Evolutionary conservation across 1,140 invertebrate genomes (phyloP).

Genomic region (Sogatella furcifera): DNA sequence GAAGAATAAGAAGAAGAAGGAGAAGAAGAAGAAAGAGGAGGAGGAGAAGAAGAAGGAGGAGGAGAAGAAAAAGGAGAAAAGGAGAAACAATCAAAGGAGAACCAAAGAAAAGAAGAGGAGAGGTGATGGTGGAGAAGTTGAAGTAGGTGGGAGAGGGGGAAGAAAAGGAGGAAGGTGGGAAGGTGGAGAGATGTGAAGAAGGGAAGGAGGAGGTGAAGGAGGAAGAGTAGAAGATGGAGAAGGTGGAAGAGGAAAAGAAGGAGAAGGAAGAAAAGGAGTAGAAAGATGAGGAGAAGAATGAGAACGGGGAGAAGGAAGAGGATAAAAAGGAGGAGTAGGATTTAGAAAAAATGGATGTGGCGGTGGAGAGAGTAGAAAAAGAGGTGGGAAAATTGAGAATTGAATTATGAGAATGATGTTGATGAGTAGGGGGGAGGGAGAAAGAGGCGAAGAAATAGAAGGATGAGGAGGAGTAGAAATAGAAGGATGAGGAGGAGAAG

Average conservation of each 20-base stretch:
- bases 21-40: background rate
- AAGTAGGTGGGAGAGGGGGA: background rate
- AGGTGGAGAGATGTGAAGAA: background rate
- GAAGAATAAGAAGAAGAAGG: background rate
- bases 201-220: background rate
- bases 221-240: background rate
- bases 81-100: background rate
- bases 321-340: too few species aligned
- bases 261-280: background rate
- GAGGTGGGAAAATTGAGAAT: too few species aligned
- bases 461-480: too few species aligned
- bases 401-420: too few species aligned
- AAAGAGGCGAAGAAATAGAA: too few species aligned
- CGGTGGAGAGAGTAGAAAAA: too few species aligned
- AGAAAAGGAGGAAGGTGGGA: background rate
- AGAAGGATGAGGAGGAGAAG: too few species aligned
- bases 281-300: background rate
- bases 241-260: background rate
- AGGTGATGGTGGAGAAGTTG: background rate
- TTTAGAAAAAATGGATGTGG: too few species aligned
- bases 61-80: background rate
- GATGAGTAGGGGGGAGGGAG: too few species aligned
- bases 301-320: background rate
- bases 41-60: background rate
- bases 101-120: background rate